phyloP scores from a whole-genome alignment of 2,888 invertebrate species.

The Serrognathus titanus region DNA sequence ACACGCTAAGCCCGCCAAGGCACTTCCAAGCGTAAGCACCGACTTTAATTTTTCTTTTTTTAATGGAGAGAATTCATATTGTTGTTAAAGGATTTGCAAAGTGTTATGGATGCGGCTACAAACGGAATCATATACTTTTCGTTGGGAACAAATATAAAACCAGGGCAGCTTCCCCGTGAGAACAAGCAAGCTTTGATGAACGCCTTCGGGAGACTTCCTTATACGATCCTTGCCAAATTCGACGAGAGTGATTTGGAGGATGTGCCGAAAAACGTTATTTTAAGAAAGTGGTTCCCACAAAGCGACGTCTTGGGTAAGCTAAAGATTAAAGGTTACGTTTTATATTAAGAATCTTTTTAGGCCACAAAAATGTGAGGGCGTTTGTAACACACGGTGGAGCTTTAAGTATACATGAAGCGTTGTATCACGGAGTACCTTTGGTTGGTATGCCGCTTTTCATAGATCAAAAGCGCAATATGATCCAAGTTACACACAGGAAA shows the following conservation, averaged over 20 bases:
- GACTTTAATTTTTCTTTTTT: too few relatives aligned
- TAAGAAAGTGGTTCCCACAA: conserved; percentile 43
- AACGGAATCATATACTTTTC: conserved; percentile 42
- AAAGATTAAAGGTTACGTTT: neutral
- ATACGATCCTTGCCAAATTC: conserved; percentile 43
- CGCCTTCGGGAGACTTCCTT: conserved; percentile 39
- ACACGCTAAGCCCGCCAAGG: conserved; percentile 33
- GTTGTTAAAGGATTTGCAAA: conserved; percentile 6
- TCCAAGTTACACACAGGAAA: conserved; percentile 31
- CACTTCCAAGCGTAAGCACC: conserved; percentile 33
- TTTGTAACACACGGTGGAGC: conserved; percentile 34
- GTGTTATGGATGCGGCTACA: conserved; percentile 33
- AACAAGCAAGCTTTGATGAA: conserved; percentile 29
- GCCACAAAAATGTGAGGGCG: conserved; percentile 28
- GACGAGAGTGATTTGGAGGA: conserved; percentile 32
- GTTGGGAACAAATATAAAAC: conserved; percentile 39
- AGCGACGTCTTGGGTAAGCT: conserved; percentile 37
- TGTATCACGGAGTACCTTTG: conserved; percentile 30
- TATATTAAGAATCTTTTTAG: conserved; percentile 10
- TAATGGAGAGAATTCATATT: too few relatives aligned
- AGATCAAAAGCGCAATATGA: conserved; percentile 38
- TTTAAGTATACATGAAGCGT: conserved; percentile 32
- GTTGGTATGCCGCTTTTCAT: conserved; percentile 36
- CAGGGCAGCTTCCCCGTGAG: conserved; percentile 27
- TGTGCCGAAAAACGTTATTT: conserved; percentile 39